Evolutionary conservation across 2,888 invertebrate species (phyloP), one percentile per base, ranked within the genome.

Genomic region (Drosophila putrida): DNA sequence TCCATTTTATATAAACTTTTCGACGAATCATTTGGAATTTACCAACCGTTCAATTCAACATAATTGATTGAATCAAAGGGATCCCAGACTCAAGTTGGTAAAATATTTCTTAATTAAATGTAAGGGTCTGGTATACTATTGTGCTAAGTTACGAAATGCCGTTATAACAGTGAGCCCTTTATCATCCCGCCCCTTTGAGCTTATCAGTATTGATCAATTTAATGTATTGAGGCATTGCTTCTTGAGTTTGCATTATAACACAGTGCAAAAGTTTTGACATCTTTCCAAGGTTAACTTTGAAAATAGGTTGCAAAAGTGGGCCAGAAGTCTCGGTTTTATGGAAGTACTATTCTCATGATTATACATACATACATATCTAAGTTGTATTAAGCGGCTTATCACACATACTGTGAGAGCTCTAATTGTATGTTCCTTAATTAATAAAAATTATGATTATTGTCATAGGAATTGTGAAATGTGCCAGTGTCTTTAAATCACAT

Each of bases 391-490:
- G 10, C 25, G 10, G 28, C 54, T 70, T 71, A 74, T 71, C 75
- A 11, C 11, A 9, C 8, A 13, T 8, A 27, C n/a, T 47, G 28
- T 27, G 27, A n/a, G 25, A 39, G 41, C 15, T 4, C 2, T 51
- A 39, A 2, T 10, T 38, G 60, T 11, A 54, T 38, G 60, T 11
- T 50, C 13, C 35, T 11, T 31, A 79, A 71, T 82, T 74, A 70
- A 87, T 82, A 78, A 80, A 78, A 70, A 80, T 82, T 83, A 83
- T 86, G 71, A 75, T 86, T 78, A 71, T 71, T 78, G 68, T 61
- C 54, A 62, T 33, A 35, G 25, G 55, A 49, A 53, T 38, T 54
- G 43, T 31, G 38, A 38, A 58, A 49, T 44, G 0, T 72, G 67
- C 53, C 61, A 49, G 28, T 53, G 46, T 50, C 9, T 33, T 49